These are phyloP conservation scores for Myotis planiceps DNA, from an alignment of 2,797 vertebrate genomes.

Conservation along the genomic window DNA sequence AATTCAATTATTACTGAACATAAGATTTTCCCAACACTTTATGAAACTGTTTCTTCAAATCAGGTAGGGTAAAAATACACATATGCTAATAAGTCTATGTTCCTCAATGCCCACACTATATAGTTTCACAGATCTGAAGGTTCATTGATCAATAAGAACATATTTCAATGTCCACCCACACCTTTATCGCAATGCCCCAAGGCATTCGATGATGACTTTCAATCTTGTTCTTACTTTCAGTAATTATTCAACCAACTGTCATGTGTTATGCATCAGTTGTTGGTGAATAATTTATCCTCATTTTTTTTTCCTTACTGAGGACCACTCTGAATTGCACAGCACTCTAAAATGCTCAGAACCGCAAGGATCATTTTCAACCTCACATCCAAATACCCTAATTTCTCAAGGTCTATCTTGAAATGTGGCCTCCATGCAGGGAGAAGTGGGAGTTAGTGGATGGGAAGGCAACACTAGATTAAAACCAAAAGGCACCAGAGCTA, in stretches of 20 bases:
- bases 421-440: slow-evolving; percentile 37
- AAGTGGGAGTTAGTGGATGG: not conserved
- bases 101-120: not conserved
- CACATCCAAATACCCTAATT: not conserved
- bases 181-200: not conserved
- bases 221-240: not conserved
- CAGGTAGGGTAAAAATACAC: not conserved
- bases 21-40: not conserved
- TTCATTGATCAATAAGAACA: not conserved
- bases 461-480: slow-evolving; percentile 8
- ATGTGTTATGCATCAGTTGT: not conserved
- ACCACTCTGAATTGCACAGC: not conserved
- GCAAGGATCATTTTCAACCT: not conserved
- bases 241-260: not conserved
- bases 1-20: not conserved
- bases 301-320: not conserved
- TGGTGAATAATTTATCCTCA: not conserved
- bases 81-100: not conserved
- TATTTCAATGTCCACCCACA: not conserved
- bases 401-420: slow-evolving; percentile 48
- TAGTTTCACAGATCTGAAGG: not conserved
- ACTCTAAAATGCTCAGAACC: slow-evolving; percentile 48
- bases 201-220: not conserved
- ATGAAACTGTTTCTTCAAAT: not conserved
- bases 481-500: slow-evolving; percentile 56